phyloP scores from a whole-genome alignment of 2,888 invertebrate species.

The Idaea biselata region DNA sequence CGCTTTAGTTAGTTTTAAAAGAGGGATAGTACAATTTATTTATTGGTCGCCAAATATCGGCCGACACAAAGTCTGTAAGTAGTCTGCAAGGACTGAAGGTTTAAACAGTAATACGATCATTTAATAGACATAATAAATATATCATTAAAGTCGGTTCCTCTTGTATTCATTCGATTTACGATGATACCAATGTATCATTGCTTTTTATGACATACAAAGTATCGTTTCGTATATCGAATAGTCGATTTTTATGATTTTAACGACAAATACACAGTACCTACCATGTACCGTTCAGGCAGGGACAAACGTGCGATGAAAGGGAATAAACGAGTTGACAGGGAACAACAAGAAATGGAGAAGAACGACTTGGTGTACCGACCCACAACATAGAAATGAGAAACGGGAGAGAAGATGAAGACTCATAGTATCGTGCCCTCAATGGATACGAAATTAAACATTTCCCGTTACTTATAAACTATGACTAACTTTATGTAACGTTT shows the following conservation, averaged over 20 bases:
- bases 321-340: too few relatives aligned
- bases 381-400: too few relatives aligned
- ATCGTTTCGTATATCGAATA: neutral
- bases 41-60: neutral
- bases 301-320: neutral
- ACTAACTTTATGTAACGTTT: too few relatives aligned
- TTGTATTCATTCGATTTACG: neutral
- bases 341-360: too few relatives aligned
- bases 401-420: too few relatives aligned
- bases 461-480: too few relatives aligned
- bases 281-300: neutral
- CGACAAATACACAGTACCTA: neutral
- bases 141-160: neutral
- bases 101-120: neutral
- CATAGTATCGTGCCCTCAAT: too few relatives aligned
- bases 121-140: neutral
- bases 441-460: too few relatives aligned
- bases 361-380: too few relatives aligned
- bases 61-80: neutral
- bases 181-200: neutral
- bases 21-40: neutral
- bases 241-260: neutral
- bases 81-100: neutral
- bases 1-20: too few relatives aligned
- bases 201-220: neutral